Percentiles rank a stretch among this genome's conserved stretches.
These are phyloP conservation scores for Exephanes ischioxanthus DNA, from an alignment of 2,888 invertebrate species.

Conservation along the genomic window DNA sequence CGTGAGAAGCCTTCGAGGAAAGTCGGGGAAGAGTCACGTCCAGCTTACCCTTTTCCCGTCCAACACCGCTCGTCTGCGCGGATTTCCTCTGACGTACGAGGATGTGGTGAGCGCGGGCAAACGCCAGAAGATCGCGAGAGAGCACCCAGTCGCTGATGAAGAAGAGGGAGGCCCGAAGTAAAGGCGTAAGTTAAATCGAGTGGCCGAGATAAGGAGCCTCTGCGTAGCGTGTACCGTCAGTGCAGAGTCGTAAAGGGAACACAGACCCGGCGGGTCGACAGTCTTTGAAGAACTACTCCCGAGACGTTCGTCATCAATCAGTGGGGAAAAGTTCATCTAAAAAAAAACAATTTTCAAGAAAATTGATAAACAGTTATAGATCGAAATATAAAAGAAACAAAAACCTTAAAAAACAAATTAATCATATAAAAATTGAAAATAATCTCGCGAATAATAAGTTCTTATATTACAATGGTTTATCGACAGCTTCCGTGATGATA, in stretches of 20 bases:
- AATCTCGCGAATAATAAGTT: background rate
- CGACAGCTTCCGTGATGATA: background rate
- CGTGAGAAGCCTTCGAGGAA: background rate
- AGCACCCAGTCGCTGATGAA: constrained; percentile 67
- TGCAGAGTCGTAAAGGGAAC: constrained; percentile 65
- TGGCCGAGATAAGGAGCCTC: constrained; percentile 69
- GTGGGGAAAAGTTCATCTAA: background rate
- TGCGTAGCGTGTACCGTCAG: constrained; percentile 53
- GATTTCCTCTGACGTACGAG: constrained; percentile 61
- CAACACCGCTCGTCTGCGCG: constrained; percentile 6
- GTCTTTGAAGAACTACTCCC: constrained; percentile 62
- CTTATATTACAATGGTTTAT: background rate
- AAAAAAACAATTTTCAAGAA: background rate
- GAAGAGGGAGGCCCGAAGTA: constrained; percentile 63
- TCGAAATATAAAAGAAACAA: background rate
- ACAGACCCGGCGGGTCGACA: constrained; percentile 64
- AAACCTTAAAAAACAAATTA: background rate
- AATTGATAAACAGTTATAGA: background rate
- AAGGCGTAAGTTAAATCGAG: constrained; percentile 73
- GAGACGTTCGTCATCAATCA: constrained; percentile 52
- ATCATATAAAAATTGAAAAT: background rate
- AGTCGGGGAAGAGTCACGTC: constrained; percentile 26
- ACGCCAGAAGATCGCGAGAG: constrained; percentile 57
- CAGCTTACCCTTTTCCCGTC: background rate
- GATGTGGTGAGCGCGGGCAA: constrained; percentile 60